Conservation (phyloP, 2,113 vertebrate genomes). For the Chamaetylas fuelleborni region DNA sequence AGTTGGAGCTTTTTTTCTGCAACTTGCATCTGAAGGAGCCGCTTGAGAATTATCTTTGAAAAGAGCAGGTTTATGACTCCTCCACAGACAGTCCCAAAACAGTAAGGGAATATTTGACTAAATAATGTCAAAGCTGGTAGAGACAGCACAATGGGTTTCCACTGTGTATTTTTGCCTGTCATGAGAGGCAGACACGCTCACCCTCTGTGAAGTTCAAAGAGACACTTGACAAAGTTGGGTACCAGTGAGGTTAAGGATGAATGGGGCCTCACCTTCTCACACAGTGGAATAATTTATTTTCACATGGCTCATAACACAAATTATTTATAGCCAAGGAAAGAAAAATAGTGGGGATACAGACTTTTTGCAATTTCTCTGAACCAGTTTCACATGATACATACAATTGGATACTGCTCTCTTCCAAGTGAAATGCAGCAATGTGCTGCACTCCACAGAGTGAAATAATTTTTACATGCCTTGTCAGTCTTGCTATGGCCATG, state of each 20-base stretch:
- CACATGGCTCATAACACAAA: background rate
- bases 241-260: background rate
- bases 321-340: constrained; percentile 59
- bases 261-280: background rate
- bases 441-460: constrained; percentile 37
- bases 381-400: background rate
- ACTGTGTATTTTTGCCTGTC: background rate
- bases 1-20: background rate
- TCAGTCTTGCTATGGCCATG: background rate
- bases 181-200: background rate
- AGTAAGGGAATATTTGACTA: background rate
- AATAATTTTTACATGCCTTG: constrained; percentile 63
- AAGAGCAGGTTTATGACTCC: background rate
- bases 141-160: background rate
- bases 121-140: background rate
- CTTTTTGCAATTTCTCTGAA: background rate
- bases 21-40: background rate
- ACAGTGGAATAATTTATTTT: constrained; percentile 18
- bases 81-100: background rate
- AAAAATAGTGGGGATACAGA: constrained; percentile 45
- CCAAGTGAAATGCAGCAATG: constrained; percentile 23
- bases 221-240: background rate
- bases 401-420: background rate
- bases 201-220: background rate
- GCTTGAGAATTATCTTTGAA: background rate